A percentile compares a stretch with the other conserved stretches of the same genome.
Conservation (phyloP, 1,140 invertebrate species). For the Drosophila varians region DNA sequence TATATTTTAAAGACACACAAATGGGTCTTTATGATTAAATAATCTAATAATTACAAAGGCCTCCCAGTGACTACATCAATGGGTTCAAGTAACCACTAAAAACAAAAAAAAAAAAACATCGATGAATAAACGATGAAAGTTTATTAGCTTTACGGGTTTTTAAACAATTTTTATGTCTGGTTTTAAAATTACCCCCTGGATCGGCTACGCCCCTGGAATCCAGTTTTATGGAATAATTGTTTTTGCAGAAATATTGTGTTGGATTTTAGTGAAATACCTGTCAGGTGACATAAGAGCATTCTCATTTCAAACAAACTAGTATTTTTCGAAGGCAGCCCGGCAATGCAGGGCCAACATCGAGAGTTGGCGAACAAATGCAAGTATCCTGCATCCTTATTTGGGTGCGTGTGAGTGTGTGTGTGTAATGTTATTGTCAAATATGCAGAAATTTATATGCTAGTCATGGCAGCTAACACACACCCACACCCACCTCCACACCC, state of each 20-base stretch:
- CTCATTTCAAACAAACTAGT: conserved; percentile 52
- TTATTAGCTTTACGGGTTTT: no score
- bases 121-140: no score
- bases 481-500: conserved; percentile 14
- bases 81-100: not conserved
- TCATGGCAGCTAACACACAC: conserved; percentile 60
- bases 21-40: conserved; percentile 47
- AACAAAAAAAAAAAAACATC: not conserved
- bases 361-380: conserved; percentile 51
- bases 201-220: conserved; percentile 3
- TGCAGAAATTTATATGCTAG: conserved; percentile 79
- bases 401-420: conserved; percentile 33
- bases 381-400: conserved; percentile 16
- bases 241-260: conserved; percentile 62
- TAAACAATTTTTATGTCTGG: no score
- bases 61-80: conserved; percentile 3
- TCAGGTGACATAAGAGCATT: conserved; percentile 73
- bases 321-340: conserved; percentile 57
- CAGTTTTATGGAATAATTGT: conserved; percentile 60
- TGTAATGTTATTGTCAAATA: conserved; percentile 72
- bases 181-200: no score
- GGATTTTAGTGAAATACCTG: conserved; percentile 72
- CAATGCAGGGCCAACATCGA: conserved; percentile 44
- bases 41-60: conserved; percentile 42
- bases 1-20: conserved; percentile 39